A percentile compares a stretch with the other conserved stretches of the same genome.
Conservation (phyloP, 2,797 vertebrate genomes). For the Halcyon smyrnensis region DNA sequence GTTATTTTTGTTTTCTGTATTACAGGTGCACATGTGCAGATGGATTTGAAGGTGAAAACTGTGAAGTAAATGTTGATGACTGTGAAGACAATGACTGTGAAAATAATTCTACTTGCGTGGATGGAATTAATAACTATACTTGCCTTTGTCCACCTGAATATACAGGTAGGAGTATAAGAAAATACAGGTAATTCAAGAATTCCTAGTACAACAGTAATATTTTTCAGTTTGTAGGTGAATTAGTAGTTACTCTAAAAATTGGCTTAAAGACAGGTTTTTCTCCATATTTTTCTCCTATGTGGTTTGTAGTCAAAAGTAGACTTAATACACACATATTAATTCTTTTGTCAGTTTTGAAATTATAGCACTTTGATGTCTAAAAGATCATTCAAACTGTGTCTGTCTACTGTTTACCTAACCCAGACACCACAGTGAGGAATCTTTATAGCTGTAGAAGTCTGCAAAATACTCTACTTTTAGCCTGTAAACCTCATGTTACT, state of each 20-base stretch:
- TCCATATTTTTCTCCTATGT: not conserved
- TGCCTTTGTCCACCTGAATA: slow-evolving; percentile 96
- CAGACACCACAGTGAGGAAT: not conserved
- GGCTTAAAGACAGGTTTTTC: not conserved
- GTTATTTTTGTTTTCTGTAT: not conserved
- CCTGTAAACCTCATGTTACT: not conserved
- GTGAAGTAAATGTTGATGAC: slow-evolving; percentile 95
- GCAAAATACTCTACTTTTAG: not conserved
- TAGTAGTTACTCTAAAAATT: not conserved
- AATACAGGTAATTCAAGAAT: not conserved
- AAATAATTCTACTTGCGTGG: slow-evolving; percentile 97
- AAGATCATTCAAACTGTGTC: not conserved
- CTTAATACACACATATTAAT: not conserved
- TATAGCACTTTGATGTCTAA: not conserved
- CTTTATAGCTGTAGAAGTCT: not conserved
- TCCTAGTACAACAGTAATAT: not conserved
- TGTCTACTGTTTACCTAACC: not conserved
- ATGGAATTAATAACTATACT: slow-evolving; percentile 98
- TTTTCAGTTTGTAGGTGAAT: not conserved
- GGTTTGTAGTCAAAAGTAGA: not conserved
- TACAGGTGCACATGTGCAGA: slow-evolving; percentile 94
- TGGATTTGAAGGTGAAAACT: slow-evolving; percentile 94
- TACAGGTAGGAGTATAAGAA: slow-evolving; percentile 86
- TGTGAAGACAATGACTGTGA: slow-evolving; percentile 99
- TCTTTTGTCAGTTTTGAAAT: not conserved